These are phyloP conservation scores for Leptinotarsa tumamoca DNA, from an alignment of 2,888 invertebrate species.

Conservation along the genomic window DNA sequence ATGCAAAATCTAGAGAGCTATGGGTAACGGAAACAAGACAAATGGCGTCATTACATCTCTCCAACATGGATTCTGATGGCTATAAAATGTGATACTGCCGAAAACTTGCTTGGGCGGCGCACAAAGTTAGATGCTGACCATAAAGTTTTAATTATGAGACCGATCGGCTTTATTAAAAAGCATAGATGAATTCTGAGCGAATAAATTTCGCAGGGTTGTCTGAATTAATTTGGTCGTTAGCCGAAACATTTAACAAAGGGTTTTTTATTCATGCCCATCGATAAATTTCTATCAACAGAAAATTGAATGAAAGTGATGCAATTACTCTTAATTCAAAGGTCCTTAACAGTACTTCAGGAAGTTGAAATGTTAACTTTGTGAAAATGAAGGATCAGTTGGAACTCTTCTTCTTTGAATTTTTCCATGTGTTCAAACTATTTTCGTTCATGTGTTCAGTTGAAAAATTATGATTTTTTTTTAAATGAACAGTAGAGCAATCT, in stretches of 20 bases:
- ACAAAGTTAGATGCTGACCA: slow-evolving; percentile 41
- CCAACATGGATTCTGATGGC: slow-evolving; percentile 29
- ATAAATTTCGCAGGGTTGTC: slow-evolving; percentile 11
- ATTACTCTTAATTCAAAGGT: too few relatives aligned
- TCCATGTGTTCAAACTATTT: too few relatives aligned
- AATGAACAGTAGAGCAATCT: too few relatives aligned
- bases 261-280: too few relatives aligned
- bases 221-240: slow-evolving; percentile 24
- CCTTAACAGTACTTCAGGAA: too few relatives aligned
- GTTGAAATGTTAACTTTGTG: too few relatives aligned
- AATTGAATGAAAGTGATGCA: too few relatives aligned
- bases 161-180: slow-evolving; percentile 36
- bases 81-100: slow-evolving; percentile 10
- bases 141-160: slow-evolving; percentile 43
- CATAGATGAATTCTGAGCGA: slow-evolving; percentile 19
- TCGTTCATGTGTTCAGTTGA: too few relatives aligned
- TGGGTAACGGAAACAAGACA: slow-evolving; percentile 39
- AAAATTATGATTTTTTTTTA: too few relatives aligned
- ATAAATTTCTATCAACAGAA: too few relatives aligned
- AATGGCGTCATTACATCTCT: slow-evolving; percentile 39
- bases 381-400: too few relatives aligned
- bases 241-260: slow-evolving; percentile 10
- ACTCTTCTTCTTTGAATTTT: too few relatives aligned
- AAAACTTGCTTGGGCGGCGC: slow-evolving; percentile 27
- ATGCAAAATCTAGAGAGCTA: slow-evolving; percentile 43